Evolutionary conservation across 2,888 invertebrate species (phyloP).

Genomic region (Odontocolon sp.): DNA sequence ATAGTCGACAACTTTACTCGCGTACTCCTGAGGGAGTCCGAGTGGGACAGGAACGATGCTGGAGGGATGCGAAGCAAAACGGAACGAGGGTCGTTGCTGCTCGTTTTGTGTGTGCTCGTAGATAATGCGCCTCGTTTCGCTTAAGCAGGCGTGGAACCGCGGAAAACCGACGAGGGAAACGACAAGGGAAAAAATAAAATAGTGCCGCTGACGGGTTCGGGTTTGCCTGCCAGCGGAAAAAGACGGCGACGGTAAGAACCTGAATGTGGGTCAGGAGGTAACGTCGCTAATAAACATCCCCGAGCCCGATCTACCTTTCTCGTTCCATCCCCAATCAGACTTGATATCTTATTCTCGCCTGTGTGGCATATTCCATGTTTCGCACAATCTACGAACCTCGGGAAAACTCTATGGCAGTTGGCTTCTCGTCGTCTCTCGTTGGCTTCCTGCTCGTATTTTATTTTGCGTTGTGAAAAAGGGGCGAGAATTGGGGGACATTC

Average conservation of each 20-base stretch:
- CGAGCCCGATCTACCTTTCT: slow-evolving; percentile 26
- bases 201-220: background rate
- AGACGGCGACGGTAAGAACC: slow-evolving; percentile 9
- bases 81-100: slow-evolving; percentile 7
- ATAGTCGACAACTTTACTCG: slow-evolving; percentile 8
- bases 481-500: slow-evolving; percentile 7
- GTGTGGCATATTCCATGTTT: background rate
- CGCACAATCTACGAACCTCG: slow-evolving; percentile 7
- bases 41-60: background rate
- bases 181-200: slow-evolving; percentile 25
- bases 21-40: slow-evolving; percentile 17
- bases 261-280: slow-evolving; percentile 47
- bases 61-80: background rate
- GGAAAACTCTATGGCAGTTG: slow-evolving; percentile 11
- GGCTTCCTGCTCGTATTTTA: slow-evolving; percentile 12
- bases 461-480: background rate
- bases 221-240: background rate
- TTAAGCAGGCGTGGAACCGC: slow-evolving; percentile 52
- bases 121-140: slow-evolving; percentile 62
- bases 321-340: slow-evolving; percentile 15
- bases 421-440: background rate
- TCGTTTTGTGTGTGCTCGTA: slow-evolving; percentile 34
- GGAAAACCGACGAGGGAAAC: slow-evolving; percentile 36
- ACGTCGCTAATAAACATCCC: slow-evolving; percentile 10
- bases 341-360: background rate